phyloP scores from a whole-genome alignment of 1,140 invertebrate genomes.

The Cheumatopsyche charites region DNA sequence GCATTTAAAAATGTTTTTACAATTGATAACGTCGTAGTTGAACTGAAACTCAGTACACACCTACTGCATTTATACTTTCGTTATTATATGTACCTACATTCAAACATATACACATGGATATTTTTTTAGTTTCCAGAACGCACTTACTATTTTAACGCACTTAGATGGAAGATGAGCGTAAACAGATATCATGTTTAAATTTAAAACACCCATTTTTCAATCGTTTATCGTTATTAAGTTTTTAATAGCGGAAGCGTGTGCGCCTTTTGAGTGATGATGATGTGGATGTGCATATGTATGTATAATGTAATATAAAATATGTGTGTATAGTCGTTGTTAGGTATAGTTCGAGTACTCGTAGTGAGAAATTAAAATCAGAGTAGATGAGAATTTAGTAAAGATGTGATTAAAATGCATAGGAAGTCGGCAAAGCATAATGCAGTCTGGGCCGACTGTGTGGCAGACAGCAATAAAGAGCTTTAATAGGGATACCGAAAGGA shows the following conservation, averaged over 20 bases:
- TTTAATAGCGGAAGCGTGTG: slow-evolving; percentile 16
- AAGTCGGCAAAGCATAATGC: slow-evolving; percentile 31
- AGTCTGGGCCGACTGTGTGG: slow-evolving; percentile 21
- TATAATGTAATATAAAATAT: no score
- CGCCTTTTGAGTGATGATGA: neutral
- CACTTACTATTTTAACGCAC: neutral
- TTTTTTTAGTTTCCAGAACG: no score
- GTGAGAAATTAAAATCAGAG: neutral
- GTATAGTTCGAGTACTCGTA: neutral
- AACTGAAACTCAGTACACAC: no score
- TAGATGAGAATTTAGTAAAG: slow-evolving; percentile 16
- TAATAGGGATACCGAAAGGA: slow-evolving; percentile 44
- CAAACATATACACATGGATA: no score
- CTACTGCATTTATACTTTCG: no score
- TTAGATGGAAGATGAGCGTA: neutral
- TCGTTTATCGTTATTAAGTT: slow-evolving; percentile 5
- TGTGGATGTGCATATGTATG: neutral
- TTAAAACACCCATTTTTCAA: slow-evolving; percentile 11
- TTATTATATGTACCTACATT: no score
- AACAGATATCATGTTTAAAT: slow-evolving; percentile 5
- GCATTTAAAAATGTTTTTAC: no score
- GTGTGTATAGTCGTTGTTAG: neutral
- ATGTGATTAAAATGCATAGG: slow-evolving; percentile 40
- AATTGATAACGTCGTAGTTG: no score
- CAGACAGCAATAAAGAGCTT: slow-evolving; percentile 39